Base-by-base conservation (phyloP, 2,113 vertebrate species). In the Lutjanus erythropterus region DNA sequence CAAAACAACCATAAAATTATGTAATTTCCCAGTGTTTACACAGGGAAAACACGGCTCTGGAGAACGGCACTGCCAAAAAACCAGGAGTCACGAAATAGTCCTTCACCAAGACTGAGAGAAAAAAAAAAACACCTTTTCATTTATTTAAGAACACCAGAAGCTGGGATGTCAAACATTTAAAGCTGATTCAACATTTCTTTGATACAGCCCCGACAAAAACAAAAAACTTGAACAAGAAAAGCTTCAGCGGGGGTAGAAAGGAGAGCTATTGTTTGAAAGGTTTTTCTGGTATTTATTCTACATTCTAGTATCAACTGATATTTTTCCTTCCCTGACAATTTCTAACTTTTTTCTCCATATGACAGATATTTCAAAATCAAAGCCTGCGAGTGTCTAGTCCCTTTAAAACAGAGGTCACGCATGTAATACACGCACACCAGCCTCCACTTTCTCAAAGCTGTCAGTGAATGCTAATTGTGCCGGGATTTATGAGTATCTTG, bases 391-490 rank as follows among this genome's bases (percentile, higher is more conserved):
- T 21, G 29, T 55, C 71, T 65, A 9, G 50, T 70, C 6, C 16
- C 37, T 71, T 82, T 61, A 49, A 69, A 58, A 25, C 59, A 33
- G 21, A 56, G 71, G 41, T 66, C 15, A 66, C 37, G 75, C n/a
- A n/a, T 47, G 6, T 59, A 29, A 56, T 21, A 25, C 29, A 67
- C 23, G 25, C 23, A 60, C 35, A 53, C 6, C 19, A 29, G 14
- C 23, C 50, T 65, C 12, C 4, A 21, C 53, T 65, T 83, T 71
- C 12, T 69, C 65, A 58, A 42, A 47, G 49, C 71, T 67, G 52
- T 68, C 60, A 15, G 31, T 75, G 66, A 72, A 66, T 84, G 50
- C 29, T 55, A 70, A 84, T 75, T 75, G 71, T 56, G 37, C 18
- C 6, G 8, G 27, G 44, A 60, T 62, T 69, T 41, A 42, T 52